A percentile compares a stretch with the other conserved stretches of the same genome.
phyloP scores from a whole-genome alignment of 2,888 invertebrate species.

The Nemurella pictetii region DNA sequence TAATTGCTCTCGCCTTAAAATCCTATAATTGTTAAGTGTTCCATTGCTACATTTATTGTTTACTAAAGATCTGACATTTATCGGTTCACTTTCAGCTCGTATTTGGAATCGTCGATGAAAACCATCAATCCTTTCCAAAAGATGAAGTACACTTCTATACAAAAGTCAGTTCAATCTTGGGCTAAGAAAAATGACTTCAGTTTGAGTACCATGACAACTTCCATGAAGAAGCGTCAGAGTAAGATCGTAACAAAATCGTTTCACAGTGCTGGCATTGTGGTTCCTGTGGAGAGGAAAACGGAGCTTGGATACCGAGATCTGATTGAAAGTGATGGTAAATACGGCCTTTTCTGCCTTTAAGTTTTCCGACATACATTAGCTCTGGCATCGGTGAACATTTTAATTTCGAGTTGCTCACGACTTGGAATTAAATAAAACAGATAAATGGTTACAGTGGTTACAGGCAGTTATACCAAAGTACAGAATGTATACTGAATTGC shows the following conservation, averaged over 20 bases:
- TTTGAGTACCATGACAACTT: slow-evolving; percentile 60
- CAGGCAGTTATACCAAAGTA: no score
- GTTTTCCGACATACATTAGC: no score
- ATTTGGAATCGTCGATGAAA: slow-evolving; percentile 57
- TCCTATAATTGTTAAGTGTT: no score
- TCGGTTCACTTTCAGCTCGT: slow-evolving; percentile 50
- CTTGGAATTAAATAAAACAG: no score
- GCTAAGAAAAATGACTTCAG: slow-evolving; percentile 63
- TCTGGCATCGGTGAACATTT: no score
- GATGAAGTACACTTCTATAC: slow-evolving; percentile 60
- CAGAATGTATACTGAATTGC: no score
- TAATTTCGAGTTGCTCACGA: no score
- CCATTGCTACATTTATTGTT: slow-evolving; percentile 21
- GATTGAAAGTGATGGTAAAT: slow-evolving; percentile 69
- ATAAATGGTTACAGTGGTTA: no score
- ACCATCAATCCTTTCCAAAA: slow-evolving; percentile 65
- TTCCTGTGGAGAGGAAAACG: slow-evolving; percentile 79
- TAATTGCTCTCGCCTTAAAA: no score
- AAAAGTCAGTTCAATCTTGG: slow-evolving; percentile 64
- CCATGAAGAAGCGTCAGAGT: slow-evolving; percentile 64
- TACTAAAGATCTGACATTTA: neutral
- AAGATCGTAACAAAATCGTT: slow-evolving; percentile 72
- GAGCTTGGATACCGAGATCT: slow-evolving; percentile 82
- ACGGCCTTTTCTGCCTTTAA: no score
- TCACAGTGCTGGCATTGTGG: slow-evolving; percentile 81